Percentiles rank a stretch among this genome's conserved stretches.
Conservation (phyloP, 2,797 vertebrate genomes). For the Geotrypetes seraphini region DNA sequence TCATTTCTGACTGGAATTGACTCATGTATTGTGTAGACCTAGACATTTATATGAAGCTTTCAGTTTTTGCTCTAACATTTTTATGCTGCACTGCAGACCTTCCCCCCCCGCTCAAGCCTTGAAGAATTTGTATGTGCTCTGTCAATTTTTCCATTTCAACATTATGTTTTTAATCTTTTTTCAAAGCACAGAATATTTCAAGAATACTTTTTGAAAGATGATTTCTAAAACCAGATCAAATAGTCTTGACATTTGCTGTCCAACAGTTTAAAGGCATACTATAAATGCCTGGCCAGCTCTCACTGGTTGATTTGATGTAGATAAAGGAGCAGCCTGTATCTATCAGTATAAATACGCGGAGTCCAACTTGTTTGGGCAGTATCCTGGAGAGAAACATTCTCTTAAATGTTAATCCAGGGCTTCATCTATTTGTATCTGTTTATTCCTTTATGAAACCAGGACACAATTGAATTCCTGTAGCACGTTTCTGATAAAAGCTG, state of each 20-base stretch:
- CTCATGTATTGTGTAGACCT: no score
- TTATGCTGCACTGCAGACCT: neutral
- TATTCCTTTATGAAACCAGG: constrained; percentile 26
- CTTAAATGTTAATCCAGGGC: constrained; percentile 37
- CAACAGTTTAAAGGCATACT: constrained; percentile 34
- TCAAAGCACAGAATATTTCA: constrained; percentile 43
- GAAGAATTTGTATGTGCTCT: constrained; percentile 9
- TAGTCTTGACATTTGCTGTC: constrained; percentile 51
- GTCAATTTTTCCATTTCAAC: constrained; percentile 27
- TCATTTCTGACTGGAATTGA: no score
- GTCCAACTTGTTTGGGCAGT: constrained; percentile 14
- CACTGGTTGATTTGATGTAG: constrained; percentile 20
- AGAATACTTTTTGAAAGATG: constrained; percentile 43
- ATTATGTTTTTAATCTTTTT: constrained; percentile 47
- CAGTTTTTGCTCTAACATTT: constrained; percentile 2
- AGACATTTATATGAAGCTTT: neutral
- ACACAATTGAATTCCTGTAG: constrained; percentile 19
- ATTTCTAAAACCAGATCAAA: constrained; percentile 52
- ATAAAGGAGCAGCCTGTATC: constrained; percentile 28
- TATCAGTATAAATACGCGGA: constrained; percentile 20
- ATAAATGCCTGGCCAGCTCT: constrained; percentile 11
- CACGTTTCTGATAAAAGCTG: constrained; percentile 4
- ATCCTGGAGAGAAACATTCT: constrained; percentile 31
- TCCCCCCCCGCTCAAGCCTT: neutral
- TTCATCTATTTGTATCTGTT: constrained; percentile 20